Conservation (phyloP, 1,140 invertebrate species). For the Epicauta chinensis region DNA sequence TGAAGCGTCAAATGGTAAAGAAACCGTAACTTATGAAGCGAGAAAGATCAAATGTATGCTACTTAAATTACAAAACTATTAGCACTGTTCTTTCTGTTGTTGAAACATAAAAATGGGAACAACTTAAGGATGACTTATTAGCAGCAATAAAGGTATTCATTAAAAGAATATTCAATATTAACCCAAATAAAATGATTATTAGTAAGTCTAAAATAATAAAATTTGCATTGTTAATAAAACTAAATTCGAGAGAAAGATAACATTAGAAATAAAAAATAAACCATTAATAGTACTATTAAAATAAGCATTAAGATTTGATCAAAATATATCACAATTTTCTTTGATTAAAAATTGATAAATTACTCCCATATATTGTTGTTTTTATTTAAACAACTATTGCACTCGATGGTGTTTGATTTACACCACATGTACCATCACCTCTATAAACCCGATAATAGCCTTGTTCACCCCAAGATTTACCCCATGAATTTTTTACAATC, state of each 20-base stretch:
- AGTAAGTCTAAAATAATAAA: too few relatives aligned
- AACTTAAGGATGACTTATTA: too few relatives aligned
- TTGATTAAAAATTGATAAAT: not conserved
- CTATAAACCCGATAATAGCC: conserved; percentile 94
- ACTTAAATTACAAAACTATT: conserved; percentile 57
- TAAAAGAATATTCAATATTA: too few relatives aligned
- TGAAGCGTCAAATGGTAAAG: conserved; percentile 70
- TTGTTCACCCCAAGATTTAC: conserved; percentile 77
- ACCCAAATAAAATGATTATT: too few relatives aligned
- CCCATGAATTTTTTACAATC: conserved; percentile 94
- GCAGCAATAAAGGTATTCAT: too few relatives aligned
- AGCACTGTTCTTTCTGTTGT: too few relatives aligned
- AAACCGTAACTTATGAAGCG: conserved; percentile 91
- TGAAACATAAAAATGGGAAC: too few relatives aligned
- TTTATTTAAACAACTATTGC: conserved; percentile 59
- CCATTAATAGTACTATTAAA: not conserved
- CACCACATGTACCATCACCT: conserved; percentile 90
- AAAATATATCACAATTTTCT: not conserved
- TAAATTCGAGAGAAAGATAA: too few relatives aligned
- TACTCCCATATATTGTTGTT: not conserved
- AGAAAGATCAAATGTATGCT: conserved; percentile 79
- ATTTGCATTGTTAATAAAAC: too few relatives aligned
- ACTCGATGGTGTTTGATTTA: conserved; percentile 87
- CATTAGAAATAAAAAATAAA: too few relatives aligned
- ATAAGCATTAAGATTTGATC: not conserved